Evolutionary conservation across 2,797 vertebrate species (phyloP).

Genomic region (Alectoris magna): DNA sequence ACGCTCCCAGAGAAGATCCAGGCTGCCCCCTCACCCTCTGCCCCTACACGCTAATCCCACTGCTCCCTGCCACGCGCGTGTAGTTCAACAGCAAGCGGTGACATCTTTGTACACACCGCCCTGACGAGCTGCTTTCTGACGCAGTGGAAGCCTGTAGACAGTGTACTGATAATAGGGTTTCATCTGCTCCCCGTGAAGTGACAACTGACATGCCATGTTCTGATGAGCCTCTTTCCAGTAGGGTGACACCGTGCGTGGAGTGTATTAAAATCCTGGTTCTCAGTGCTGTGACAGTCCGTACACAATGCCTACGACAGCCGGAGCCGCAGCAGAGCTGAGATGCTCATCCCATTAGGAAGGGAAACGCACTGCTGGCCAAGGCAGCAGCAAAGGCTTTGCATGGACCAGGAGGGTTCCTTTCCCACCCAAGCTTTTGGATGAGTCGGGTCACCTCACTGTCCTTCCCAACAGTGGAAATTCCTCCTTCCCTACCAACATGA

Average conservation of each 20-base stretch:
- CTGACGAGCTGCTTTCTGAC: slow-evolving; percentile 44
- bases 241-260: slow-evolving; percentile 3
- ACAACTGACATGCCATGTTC: slow-evolving; percentile 64
- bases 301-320: neutral
- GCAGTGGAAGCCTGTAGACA: slow-evolving; percentile 40
- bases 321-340: neutral
- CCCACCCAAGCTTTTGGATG: neutral
- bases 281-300: neutral
- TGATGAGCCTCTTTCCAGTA: slow-evolving; percentile 50
- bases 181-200: slow-evolving; percentile 56
- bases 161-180: slow-evolving; percentile 66
- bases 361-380: neutral
- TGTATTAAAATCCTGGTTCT: slow-evolving; percentile 20
- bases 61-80: neutral
- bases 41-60: fast-evolving
- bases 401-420: neutral
- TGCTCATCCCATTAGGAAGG: neutral
- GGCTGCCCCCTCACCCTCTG: neutral
- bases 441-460: neutral
- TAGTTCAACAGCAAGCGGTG: slow-evolving; percentile 10
- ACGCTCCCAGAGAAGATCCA: neutral
- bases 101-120: slow-evolving; percentile 35
- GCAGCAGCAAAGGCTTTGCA: neutral
- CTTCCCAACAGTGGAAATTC: neutral
- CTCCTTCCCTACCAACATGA: slow-evolving; percentile 16